Base-by-base conservation (phyloP, 2,888 invertebrate genomes). In the Piscicola geometra region DNA sequence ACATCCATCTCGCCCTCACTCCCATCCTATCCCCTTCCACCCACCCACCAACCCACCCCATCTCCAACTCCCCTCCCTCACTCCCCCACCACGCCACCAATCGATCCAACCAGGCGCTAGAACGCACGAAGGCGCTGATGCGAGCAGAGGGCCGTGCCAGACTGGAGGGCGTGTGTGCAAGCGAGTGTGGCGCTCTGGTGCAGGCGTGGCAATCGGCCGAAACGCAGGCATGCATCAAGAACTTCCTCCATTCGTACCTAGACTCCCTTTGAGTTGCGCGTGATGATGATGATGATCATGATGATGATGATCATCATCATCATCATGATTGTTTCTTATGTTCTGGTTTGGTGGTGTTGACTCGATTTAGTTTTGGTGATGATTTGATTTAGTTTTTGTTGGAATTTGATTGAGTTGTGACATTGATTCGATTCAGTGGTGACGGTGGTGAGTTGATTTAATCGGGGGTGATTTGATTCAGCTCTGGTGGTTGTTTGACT, bases 151-250 rank as follows among this genome's bases (percentile, higher is more conserved):
- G 89, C 76, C 86, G 89, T 75, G 85, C 87, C 71, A 88, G 88
- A 79, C 84, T 90, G 78, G 89, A 89, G 80, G 86, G 88, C 35
- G 88, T 89, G 70, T 86, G 92, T 81, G 90, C 90, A 79, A 87
- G 88, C 1, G 92, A 92, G 85, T 88, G 89, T 76, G 89, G 89
- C 81, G 85, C 90, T 41, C 87, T 93, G 77, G 86, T 90, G 3
- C 89, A 91, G 79, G 90, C 91, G 82, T 93, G 93, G 93, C 88
- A 88, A 78, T 90, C 91, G 1, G 82, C 87, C 0, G 91, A 91
- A 81, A 92, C 91, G 80, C 91, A 91, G 83, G 88, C 86, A 30
- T 82, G 83, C 76, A 84, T 86, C 25, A 82, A 82, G 67, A 79
- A 81, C 21, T 84, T 82, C 78, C 78, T 85, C 25, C 81, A 81